These are phyloP conservation scores for Bostrychus sinensis DNA, from an alignment of 2,113 vertebrate species.

Conservation along the genomic window DNA sequence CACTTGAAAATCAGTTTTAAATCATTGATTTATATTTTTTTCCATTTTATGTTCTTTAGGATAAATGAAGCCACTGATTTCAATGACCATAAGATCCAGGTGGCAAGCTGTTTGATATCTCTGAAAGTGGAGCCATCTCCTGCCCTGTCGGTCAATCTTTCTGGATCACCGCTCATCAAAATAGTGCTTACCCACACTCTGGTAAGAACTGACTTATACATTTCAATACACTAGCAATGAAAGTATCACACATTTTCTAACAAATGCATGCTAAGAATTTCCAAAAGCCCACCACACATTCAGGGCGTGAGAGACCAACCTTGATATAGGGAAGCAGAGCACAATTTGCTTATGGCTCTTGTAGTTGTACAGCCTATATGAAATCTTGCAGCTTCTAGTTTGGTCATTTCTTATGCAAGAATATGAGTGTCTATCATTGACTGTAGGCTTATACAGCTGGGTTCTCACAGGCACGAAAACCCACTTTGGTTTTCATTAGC, in stretches of 20 bases:
- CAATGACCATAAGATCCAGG: constrained; percentile 82
- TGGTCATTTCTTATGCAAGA: constrained; percentile 37
- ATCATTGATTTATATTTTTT: constrained; percentile 4
- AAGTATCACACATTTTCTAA: neutral
- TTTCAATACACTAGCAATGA: constrained; percentile 1
- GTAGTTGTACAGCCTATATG: constrained; percentile 12
- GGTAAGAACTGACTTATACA: constrained; percentile 79
- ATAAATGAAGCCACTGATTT: constrained; percentile 82
- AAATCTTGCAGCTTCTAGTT: constrained; percentile 55
- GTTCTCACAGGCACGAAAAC: constrained; percentile 47
- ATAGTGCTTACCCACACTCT: constrained; percentile 86
- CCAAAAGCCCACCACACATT: constrained; percentile 1
- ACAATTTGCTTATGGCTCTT: constrained; percentile 9
- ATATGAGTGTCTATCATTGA: constrained; percentile 33
- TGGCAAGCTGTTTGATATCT: constrained; percentile 88
- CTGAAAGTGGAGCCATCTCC: constrained; percentile 89
- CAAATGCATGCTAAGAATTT: constrained; percentile 7
- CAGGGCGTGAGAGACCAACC: constrained; percentile 40
- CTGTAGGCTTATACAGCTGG: constrained; percentile 42
- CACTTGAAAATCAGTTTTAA: no score
- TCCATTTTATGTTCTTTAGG: constrained; percentile 65
- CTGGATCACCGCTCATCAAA: constrained; percentile 85
- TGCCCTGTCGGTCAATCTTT: constrained; percentile 83
- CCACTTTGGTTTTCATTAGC: constrained; percentile 67
- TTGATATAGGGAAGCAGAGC: constrained; percentile 49